Percentiles rank a stretch among this genome's conserved stretches.
phyloP scores from a whole-genome alignment of 2,113 vertebrate species.

The Loxodonta africana region DNA sequence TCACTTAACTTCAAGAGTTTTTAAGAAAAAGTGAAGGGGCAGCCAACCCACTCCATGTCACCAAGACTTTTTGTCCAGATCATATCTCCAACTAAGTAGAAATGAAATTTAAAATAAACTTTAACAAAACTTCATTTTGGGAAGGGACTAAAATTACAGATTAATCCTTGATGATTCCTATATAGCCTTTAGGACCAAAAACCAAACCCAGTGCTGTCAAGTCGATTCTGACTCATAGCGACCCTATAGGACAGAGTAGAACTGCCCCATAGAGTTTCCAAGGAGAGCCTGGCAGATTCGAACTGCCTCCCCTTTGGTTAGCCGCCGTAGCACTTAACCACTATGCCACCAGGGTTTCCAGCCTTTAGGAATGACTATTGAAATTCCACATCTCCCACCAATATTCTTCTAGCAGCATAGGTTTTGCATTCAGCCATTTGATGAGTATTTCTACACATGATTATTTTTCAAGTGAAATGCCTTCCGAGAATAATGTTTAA shows the following conservation, averaged over 20 bases:
- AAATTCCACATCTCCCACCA: not conserved
- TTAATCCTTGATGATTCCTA: not conserved
- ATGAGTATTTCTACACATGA: not conserved
- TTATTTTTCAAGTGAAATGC: constrained; percentile 12
- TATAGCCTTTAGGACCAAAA: too few species aligned
- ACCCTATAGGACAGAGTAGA: too few species aligned
- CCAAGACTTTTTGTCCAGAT: not conserved
- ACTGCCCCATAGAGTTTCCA: too few species aligned
- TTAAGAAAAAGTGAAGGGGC: not conserved
- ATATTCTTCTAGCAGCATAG: not conserved
- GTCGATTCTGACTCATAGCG: too few species aligned
- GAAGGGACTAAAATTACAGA: not conserved
- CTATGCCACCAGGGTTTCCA: not conserved
- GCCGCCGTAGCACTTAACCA: too few species aligned
- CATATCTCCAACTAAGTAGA: not conserved
- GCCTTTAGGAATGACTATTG: not conserved
- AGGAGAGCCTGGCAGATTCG: too few species aligned
- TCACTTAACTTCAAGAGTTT: not conserved
- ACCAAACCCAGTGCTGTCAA: too few species aligned
- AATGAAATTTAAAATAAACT: not conserved
- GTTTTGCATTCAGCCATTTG: not conserved
- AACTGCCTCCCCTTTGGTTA: too few species aligned
- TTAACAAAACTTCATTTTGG: not conserved
- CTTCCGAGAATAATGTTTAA: not conserved
- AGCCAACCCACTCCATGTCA: not conserved